Evolutionary conservation across 2,888 invertebrate species (phyloP), one percentile per base, ranked within the genome.

Genomic region (Eremobia ochroleuca): DNA sequence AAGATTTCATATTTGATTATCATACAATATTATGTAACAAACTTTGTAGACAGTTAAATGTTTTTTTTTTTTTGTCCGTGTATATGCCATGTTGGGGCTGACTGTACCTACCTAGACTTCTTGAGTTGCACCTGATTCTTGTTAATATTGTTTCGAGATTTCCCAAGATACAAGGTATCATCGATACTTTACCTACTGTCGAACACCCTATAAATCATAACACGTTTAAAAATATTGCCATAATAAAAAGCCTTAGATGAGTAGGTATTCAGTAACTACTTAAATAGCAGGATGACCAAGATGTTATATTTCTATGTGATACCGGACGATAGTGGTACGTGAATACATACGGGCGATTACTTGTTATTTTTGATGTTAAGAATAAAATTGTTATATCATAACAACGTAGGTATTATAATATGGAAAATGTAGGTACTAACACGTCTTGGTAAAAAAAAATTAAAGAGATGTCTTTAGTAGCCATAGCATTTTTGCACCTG

Each of bases 401-500:
- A 28, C 15, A 52, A 43, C 43, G 9, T 71, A 52, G 49, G n/a
- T 55, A 73, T 37, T 31, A 13, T 73, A 70, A 13, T n/a, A 55
- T 25, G 40, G n/a, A 40, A 73, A 40, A 40, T 73, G 49, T 73
- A 52, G 6, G 52, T 68, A 55, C 28, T 52, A 40, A 73, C 6
- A n/a, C 28, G 73, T 40, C 52, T 71, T 73, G 40, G 73, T 52
- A n/a, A 55, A n/a, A 43, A 43, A 34, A 61, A 71, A 58, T 37
- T 11, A 65, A 76, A 66, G 28, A 25, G 61, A 76, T 80, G 64
- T 79, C 77, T 75, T 81, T 85, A 83, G 83, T 88, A 89, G 87
- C 76, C 83, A 81, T 88, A 87, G 87, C 86, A 88, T 88, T 87
- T 84, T 90, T 90, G 89, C 88, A 90, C 86, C 88, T 87, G 88